Conservation (phyloP, 2,888 invertebrate species). For the Timema cristinae region DNA sequence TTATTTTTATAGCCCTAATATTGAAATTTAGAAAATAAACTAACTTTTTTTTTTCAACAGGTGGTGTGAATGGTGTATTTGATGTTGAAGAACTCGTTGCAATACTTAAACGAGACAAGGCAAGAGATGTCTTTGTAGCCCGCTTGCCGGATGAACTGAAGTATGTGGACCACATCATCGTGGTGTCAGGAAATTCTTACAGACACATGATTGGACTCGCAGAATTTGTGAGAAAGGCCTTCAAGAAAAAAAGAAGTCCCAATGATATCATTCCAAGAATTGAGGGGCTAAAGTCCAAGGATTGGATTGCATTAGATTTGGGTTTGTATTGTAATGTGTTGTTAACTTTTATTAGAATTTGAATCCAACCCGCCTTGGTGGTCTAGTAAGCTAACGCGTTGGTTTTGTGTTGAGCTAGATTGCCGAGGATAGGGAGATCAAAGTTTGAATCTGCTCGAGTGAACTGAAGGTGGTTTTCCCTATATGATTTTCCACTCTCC, state of each 20-base stretch:
- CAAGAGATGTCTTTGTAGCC: constrained; percentile 75
- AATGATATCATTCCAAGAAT: constrained; percentile 67
- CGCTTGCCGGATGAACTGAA: constrained; percentile 66
- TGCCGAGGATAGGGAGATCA: too few relatives aligned
- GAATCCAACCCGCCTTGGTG: too few relatives aligned
- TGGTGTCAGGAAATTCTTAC: constrained; percentile 70
- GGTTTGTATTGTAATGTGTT: constrained; percentile 50
- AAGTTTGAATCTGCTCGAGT: too few relatives aligned
- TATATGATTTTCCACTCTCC: too few relatives aligned
- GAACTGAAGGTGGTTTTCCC: too few relatives aligned
- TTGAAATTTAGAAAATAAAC: background rate
- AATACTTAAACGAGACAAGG: constrained; percentile 71
- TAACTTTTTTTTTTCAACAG: constrained; percentile 47
- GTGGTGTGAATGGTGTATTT: constrained; percentile 78
- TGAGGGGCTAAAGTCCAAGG: constrained; percentile 69
- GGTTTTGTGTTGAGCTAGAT: too few relatives aligned
- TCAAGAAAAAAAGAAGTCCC: constrained; percentile 63
- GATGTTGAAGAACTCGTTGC: constrained; percentile 82
- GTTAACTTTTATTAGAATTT: too few relatives aligned
- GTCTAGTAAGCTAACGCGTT: too few relatives aligned
- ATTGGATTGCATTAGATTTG: constrained; percentile 90
- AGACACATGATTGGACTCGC: constrained; percentile 71
- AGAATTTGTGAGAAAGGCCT: constrained; percentile 70
- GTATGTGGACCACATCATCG: constrained; percentile 81
- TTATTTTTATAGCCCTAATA: background rate